phyloP scores from a whole-genome alignment of 2,888 invertebrate species.

The Aphrophora alni region DNA sequence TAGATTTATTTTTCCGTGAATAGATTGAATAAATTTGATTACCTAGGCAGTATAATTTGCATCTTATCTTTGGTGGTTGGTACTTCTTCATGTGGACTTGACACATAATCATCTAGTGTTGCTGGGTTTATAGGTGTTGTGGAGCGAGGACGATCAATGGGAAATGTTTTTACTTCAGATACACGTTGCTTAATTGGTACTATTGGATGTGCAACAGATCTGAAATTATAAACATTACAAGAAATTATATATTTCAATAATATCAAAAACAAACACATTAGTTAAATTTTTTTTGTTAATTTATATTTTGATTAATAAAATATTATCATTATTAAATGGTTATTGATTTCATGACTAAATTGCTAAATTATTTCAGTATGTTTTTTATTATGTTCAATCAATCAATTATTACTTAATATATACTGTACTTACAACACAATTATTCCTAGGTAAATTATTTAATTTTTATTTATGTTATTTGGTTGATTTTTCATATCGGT shows the following conservation, averaged over 20 bases:
- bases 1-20: too few species aligned
- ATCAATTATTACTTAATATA: too few species aligned
- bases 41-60: constrained; percentile 71
- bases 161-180: constrained; percentile 69
- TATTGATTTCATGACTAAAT: too few species aligned
- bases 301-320: too few species aligned
- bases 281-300: not conserved
- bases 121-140: constrained; percentile 76
- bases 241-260: not conserved
- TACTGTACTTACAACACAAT: too few species aligned
- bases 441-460: too few species aligned
- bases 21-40: too few species aligned
- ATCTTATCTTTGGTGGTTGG: constrained; percentile 65
- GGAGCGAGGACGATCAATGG: constrained; percentile 76
- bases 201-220: constrained; percentile 77
- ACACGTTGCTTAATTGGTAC: constrained; percentile 78
- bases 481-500: too few species aligned
- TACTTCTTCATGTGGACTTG: constrained; percentile 55
- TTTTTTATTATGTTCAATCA: too few species aligned
- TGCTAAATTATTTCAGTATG: too few species aligned
- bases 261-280: not conserved
- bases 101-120: constrained; percentile 70
- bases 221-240: constrained; percentile 33
- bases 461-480: too few species aligned
- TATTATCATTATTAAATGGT: too few species aligned